A percentile compares a stretch with the other conserved stretches of the same genome.
phyloP scores from a whole-genome alignment of 2,797 vertebrate genomes.

The Rhadinocentrus ornatus region DNA sequence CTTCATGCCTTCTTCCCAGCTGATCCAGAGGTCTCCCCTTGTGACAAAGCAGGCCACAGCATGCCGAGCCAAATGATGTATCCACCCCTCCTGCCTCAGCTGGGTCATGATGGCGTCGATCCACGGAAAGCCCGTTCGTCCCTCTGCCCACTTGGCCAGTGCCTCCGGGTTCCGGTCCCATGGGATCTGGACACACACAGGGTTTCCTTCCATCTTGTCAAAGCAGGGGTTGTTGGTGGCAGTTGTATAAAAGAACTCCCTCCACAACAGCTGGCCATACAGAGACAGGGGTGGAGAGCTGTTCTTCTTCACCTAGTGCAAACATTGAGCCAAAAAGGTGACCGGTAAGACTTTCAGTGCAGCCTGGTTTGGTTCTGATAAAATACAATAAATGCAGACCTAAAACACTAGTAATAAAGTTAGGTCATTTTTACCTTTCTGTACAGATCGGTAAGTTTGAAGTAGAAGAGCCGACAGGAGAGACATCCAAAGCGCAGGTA shows the following conservation, averaged over 20 bases:
- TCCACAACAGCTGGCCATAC: constrained; percentile 94
- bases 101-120: constrained; percentile 98
- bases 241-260: constrained; percentile 95
- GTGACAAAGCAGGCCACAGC: constrained; percentile 95
- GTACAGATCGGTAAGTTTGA: constrained; percentile 94
- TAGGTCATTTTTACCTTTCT: constrained; percentile 85
- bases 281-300: constrained; percentile 90
- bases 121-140: constrained; percentile 94
- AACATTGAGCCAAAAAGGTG: neutral
- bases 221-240: constrained; percentile 95
- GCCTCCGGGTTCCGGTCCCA: constrained; percentile 95
- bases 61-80: constrained; percentile 93
- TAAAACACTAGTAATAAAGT: neutral
- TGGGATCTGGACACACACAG: constrained; percentile 94
- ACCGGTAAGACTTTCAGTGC: neutral
- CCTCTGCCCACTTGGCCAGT: constrained; percentile 96
- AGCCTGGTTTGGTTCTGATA: neutral
- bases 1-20: constrained; percentile 98
- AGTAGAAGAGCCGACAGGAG: constrained; percentile 94
- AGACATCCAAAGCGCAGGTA: constrained; percentile 96
- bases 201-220: constrained; percentile 98
- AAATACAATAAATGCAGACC: neutral
- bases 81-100: constrained; percentile 95
- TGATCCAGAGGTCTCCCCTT: constrained; percentile 95
- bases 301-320: constrained; percentile 91